Conservation (phyloP, 2,797 vertebrate species). For the Manis crassicaudata region DNA sequence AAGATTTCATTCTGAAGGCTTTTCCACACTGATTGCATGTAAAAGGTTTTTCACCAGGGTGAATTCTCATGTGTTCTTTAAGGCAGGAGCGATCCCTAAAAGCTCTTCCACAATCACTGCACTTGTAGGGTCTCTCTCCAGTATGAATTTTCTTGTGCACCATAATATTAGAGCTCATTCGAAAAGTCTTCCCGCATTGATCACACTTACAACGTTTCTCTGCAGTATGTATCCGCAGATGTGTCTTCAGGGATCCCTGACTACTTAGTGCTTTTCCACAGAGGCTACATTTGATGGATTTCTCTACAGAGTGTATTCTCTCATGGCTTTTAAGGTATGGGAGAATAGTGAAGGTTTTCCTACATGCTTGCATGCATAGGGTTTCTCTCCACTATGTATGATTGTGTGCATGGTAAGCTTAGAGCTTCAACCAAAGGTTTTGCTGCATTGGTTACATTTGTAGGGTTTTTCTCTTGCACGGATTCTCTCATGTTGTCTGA, state of each 20-base stretch:
- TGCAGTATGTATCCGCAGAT: slow-evolving; percentile 63
- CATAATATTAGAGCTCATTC: slow-evolving; percentile 57
- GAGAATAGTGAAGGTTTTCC: slow-evolving; percentile 70
- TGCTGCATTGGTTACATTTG: not conserved
- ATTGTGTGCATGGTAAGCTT: slow-evolving; percentile 21
- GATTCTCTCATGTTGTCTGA: not conserved
- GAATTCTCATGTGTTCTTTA: slow-evolving; percentile 41
- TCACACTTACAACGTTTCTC: slow-evolving; percentile 74
- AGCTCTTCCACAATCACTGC: not conserved
- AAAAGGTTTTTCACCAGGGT: slow-evolving; percentile 52
- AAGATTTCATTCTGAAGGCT: slow-evolving; percentile 27
- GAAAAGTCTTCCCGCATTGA: slow-evolving; percentile 64
- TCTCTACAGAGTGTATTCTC: slow-evolving; percentile 65
- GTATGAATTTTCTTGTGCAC: slow-evolving; percentile 68
- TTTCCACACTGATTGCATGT: slow-evolving; percentile 40
- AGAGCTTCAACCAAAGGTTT: not conserved
- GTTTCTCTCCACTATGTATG: slow-evolving; percentile 67
- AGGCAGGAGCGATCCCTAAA: slow-evolving; percentile 29
- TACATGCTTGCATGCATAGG: slow-evolving; percentile 54
- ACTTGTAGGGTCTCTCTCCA: slow-evolving; percentile 39
- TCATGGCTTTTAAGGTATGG: slow-evolving; percentile 56
- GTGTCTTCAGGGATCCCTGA: slow-evolving; percentile 63
- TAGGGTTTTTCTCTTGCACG: not conserved
- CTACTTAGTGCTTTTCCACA: slow-evolving; percentile 73
- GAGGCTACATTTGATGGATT: slow-evolving; percentile 56